Evolutionary conservation across 2,797 vertebrate genomes (phyloP).

Genomic region (Potorous gilbertii): DNA sequence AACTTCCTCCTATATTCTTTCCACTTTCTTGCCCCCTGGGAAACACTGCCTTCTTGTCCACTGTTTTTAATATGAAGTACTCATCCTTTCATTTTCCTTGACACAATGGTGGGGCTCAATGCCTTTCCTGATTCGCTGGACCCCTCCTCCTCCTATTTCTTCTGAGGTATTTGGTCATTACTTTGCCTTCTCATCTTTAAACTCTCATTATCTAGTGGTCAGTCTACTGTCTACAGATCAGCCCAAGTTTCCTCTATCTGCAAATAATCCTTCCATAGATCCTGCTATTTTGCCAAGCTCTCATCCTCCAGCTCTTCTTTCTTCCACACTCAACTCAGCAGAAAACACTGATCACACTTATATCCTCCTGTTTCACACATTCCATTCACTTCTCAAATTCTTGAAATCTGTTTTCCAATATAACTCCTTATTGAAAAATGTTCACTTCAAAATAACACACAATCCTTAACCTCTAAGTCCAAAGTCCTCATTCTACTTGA

Average conservation of each 20-base stretch:
- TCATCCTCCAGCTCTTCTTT: not conserved
- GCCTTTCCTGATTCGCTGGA: not conserved
- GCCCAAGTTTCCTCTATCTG: not conserved
- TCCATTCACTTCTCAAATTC: not conserved
- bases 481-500: not conserved
- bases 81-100: not conserved
- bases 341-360: not conserved
- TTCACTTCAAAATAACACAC: not conserved
- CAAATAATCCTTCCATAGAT: not conserved
- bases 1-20: not conserved
- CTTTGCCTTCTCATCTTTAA: not conserved
- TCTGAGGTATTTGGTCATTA: not conserved
- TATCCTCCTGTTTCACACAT: not conserved
- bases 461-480: not conserved
- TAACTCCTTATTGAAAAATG: not conserved
- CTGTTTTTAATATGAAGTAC: not conserved
- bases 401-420: not conserved
- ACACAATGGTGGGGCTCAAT: not conserved
- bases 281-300: not conserved
- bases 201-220: not conserved
- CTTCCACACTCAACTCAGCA: not conserved
- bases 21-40: not conserved
- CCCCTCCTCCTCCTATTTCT: not conserved
- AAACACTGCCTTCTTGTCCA: not conserved
- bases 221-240: not conserved